A percentile compares a stretch with the other conserved stretches of the same genome.
These are phyloP conservation scores for Arge pagana DNA, from an alignment of 2,888 invertebrate species.

Conservation along the genomic window DNA sequence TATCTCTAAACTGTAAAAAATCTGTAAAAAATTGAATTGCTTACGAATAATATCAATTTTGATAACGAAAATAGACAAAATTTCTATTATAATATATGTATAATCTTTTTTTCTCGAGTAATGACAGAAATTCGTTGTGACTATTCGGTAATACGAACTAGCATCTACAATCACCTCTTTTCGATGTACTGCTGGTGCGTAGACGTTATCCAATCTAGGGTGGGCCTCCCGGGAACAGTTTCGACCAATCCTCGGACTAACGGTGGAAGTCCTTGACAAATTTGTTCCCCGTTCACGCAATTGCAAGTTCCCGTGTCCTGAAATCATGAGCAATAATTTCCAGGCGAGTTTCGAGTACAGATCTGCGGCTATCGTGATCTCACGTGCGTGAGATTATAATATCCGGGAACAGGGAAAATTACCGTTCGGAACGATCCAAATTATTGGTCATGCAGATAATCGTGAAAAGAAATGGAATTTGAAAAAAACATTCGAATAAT, in stretches of 20 bases:
- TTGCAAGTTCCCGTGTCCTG: slow-evolving; percentile 62
- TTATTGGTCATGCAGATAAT: neutral
- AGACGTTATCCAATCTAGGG: slow-evolving; percentile 62
- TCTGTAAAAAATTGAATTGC: neutral
- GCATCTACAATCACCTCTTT: slow-evolving; percentile 60
- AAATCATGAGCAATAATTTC: slow-evolving; percentile 7
- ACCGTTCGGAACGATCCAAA: neutral
- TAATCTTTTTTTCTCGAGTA: slow-evolving; percentile 18
- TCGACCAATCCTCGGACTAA: slow-evolving; percentile 48
- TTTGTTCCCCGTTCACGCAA: slow-evolving; percentile 56
- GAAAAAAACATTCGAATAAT: neutral
- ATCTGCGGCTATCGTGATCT: no score
- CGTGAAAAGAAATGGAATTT: neutral
- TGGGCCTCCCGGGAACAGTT: slow-evolving; percentile 55
- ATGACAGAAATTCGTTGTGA: no score
- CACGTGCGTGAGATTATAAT: neutral
- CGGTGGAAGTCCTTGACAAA: slow-evolving; percentile 49
- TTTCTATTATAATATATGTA: neutral
- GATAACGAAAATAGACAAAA: neutral
- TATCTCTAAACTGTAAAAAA: neutral
- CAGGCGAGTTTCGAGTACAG: neutral
- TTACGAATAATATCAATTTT: slow-evolving; percentile 1
- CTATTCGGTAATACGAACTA: no score
- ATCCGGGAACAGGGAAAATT: neutral
- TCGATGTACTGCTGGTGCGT: slow-evolving; percentile 63